Conservation (phyloP, 2,113 vertebrate genomes). For the Pterocles gutturalis region DNA sequence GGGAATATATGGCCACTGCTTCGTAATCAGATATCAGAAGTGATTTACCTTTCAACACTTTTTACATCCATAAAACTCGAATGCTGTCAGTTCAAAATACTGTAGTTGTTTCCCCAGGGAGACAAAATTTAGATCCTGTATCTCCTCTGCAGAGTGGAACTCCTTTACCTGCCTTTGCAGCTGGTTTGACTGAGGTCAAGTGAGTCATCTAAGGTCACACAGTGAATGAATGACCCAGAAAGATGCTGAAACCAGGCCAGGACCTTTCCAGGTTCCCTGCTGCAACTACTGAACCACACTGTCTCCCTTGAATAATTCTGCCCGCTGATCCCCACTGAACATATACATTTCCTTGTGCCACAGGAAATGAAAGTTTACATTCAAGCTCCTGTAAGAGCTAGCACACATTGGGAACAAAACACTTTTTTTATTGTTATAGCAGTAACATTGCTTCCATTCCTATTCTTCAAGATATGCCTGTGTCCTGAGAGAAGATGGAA, state of each 20-base stretch:
- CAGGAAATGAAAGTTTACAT: constrained; percentile 28
- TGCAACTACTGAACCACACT: neutral
- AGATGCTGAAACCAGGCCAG: constrained; percentile 12
- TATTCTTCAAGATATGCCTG: neutral
- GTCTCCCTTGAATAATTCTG: constrained; percentile 18
- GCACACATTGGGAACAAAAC: neutral
- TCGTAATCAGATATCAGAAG: neutral
- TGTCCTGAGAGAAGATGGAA: neutral
- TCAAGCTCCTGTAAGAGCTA: neutral
- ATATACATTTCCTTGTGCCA: neutral
- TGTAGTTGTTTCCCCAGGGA: neutral
- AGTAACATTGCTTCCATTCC: neutral
- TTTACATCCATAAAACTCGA: neutral
- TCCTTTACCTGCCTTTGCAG: neutral
- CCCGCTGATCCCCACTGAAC: neutral
- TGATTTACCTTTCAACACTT: constrained; percentile 7
- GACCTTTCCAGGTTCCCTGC: constrained; percentile 13
- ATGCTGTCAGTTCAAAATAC: neutral
- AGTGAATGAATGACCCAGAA: constrained; percentile 7
- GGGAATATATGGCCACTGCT: neutral
- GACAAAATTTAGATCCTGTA: neutral
- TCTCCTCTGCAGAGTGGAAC: neutral
- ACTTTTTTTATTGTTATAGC: neutral
- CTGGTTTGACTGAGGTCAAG: neutral
- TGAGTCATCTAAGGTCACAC: neutral